A percentile compares a stretch with the other conserved stretches of the same genome.
Conservation (phyloP, 2,888 invertebrate genomes). For the Drosophila mercatorum region DNA sequence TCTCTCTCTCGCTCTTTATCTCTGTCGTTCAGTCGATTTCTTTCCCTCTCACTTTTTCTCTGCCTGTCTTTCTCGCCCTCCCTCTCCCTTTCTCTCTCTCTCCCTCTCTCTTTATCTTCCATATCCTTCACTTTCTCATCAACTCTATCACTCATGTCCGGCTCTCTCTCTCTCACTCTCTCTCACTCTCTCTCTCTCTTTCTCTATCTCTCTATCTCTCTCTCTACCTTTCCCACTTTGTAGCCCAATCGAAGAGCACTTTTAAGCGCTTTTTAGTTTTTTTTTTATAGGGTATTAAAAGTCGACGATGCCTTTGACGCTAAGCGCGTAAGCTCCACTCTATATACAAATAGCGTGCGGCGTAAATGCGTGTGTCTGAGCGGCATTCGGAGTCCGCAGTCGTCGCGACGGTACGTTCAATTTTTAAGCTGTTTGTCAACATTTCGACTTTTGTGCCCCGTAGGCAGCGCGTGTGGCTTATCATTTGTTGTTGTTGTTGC, state of each 20-base stretch:
- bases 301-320: background rate
- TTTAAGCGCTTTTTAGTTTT: background rate
- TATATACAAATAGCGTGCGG: slow-evolving; percentile 3
- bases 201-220: background rate
- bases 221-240: background rate
- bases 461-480: slow-evolving; percentile 32
- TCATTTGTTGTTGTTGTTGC: slow-evolving; percentile 22
- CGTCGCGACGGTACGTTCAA: slow-evolving; percentile 23
- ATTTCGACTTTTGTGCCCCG: slow-evolving; percentile 56
- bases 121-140: no score
- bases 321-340: slow-evolving; percentile 11
- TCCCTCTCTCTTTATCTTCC: background rate
- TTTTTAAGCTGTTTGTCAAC: slow-evolving; percentile 72
- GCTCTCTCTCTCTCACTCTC: background rate
- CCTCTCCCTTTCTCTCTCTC: background rate
- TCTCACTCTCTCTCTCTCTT: background rate
- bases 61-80: no score
- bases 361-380: background rate
- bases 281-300: slow-evolving; percentile 9
- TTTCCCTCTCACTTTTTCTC: no score
- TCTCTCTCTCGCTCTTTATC: background rate
- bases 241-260: background rate
- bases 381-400: background rate
- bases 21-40: background rate
- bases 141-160: background rate